Conservation (phyloP, 2,113 vertebrate species). For the Chloroceryle aenea region DNA sequence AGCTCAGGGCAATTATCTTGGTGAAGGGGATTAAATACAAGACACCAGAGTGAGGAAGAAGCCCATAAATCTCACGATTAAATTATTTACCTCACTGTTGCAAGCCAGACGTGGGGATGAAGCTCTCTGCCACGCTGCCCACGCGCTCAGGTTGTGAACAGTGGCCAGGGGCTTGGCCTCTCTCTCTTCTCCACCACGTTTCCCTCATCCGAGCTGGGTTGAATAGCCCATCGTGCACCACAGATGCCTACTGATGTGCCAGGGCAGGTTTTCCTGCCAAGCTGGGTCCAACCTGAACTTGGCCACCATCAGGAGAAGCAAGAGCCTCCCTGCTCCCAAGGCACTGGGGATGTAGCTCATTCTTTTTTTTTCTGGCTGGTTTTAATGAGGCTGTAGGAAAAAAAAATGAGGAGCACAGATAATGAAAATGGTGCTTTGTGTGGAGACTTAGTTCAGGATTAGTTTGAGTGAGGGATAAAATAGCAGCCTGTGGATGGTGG, state of each 20-base stretch:
- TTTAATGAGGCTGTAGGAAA: constrained; percentile 10
- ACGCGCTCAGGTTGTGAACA: rapidly evolving
- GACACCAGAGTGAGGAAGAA: neutral
- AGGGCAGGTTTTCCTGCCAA: neutral
- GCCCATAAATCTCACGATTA: neutral
- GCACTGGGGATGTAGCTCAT: neutral
- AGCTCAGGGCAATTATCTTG: neutral
- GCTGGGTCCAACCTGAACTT: neutral
- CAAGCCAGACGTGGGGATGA: neutral
- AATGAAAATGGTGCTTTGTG: neutral
- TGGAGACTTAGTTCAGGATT: neutral
- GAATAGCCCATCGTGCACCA: neutral
- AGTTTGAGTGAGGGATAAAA: neutral
- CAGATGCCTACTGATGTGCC: neutral
- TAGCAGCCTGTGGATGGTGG: neutral
- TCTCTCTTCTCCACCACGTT: neutral
- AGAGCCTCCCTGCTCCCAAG: neutral
- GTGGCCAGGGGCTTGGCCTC: neutral
- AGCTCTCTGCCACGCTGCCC: neutral
- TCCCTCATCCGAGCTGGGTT: neutral
- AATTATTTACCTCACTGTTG: neutral
- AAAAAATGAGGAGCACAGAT: neutral
- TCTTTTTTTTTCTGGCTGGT: neutral
- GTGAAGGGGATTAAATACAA: neutral
- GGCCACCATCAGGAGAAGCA: neutral